Base-by-base conservation (phyloP, 2,888 invertebrate species). In the Agonopterix subpropinquella region DNA sequence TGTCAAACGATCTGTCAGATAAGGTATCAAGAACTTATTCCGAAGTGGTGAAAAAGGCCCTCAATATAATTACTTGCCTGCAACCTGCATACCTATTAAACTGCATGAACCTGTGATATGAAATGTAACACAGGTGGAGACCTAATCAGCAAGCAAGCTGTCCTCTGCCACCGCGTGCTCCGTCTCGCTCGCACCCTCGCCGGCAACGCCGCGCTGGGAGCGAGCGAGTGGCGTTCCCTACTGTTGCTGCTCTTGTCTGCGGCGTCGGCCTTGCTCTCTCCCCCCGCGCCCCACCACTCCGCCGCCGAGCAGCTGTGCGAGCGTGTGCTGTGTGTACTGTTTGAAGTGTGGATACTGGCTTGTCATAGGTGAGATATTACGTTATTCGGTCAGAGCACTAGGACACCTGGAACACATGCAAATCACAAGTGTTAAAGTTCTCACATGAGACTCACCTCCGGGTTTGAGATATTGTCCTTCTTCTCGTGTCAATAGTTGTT, bases 251-350 rank as follows among this genome's bases (percentile, higher is more conserved):
- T 98, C 56, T 88, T 98, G 53, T 73, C 82, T 0, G 86, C 98
- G 37, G 98, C 98, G 69, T 95, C 98, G 60, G 96, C 96, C 8
- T 88, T 98, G 41, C 89, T 98, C 53, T 94, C 97, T 1, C 97
- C 98, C 18, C 98, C 98, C 5, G 95, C 96, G 4, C 94, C 97
- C 36, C 96, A 96, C 83, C 98, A 98, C 80, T 96, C 97, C 68
- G 96, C 97, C n/a, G 96, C 96, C 0, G 98, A 98, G 75, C 97
- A 98, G 74, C 89, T 98, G 43, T 97, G 98, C 74, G 97, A 98
- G 77, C 89, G 98, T 37, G 97, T 98, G 47, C 89, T 98, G 4
- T 96, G 96, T 59, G 98, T 98, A 37, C 90, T 98, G 48, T 96
- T 98, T 78, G 97, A 98, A 86, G 93, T 96, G 47, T 90, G 90